Evolutionary conservation across 2,888 invertebrate genomes (phyloP).

Genomic region (Galerucella pusilla): DNA sequence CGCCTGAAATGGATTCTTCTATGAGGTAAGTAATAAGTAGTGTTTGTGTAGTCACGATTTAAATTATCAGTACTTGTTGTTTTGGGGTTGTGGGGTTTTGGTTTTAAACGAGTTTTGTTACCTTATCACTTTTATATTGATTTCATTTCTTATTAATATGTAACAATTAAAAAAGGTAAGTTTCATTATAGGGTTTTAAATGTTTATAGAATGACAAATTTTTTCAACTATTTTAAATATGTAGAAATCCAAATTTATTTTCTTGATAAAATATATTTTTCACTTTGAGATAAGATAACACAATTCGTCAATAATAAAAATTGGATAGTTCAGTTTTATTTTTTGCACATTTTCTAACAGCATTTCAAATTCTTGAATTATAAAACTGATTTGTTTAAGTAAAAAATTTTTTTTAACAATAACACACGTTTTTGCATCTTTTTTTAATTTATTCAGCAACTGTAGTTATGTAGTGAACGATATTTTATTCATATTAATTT

Average conservation of each 20-base stretch:
- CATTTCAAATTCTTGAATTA: not conserved
- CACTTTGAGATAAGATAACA: constrained; percentile 38
- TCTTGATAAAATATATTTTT: not conserved
- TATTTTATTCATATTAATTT: no score
- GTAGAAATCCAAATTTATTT: not conserved
- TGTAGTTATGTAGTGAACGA: no score
- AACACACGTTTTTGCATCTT: not conserved
- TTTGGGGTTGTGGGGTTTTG: not conserved
- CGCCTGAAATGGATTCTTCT: constrained; percentile 60
- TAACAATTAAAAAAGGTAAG: no score
- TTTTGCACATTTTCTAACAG: not conserved
- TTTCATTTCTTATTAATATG: no score
- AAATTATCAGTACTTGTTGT: constrained; percentile 21
- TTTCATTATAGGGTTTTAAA: no score
- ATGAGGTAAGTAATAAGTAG: constrained; percentile 64
- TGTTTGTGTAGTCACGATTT: constrained; percentile 53
- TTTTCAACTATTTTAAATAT: not conserved
- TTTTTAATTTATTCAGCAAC: not conserved
- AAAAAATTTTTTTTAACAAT: not conserved
- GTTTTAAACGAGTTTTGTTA: not conserved
- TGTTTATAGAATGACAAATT: no score
- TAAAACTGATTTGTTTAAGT: not conserved
- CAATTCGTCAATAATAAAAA: not conserved
- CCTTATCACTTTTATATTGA: not conserved
- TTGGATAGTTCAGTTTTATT: constrained; percentile 1